Evolutionary conservation across 2,888 invertebrate genomes (phyloP).

Genomic region (Adelphocoris suturalis): DNA sequence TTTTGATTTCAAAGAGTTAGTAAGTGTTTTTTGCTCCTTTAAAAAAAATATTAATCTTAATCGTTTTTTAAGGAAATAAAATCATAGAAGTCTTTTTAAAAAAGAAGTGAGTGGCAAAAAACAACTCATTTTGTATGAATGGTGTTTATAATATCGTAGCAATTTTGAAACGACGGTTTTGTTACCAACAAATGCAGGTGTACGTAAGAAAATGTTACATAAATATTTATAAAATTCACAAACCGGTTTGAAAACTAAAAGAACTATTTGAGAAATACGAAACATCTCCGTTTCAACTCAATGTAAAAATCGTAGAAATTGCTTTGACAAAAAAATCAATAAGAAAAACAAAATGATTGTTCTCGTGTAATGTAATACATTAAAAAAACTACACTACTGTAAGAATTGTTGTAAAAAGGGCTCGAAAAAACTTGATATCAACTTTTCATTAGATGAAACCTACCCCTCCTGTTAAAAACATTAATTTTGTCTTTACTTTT

Average conservation of each 20-base stretch:
- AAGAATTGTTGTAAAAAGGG: conserved; percentile 21
- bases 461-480: not conserved
- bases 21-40: conserved; percentile 70
- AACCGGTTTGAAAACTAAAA: conserved; percentile 17
- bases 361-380: not conserved
- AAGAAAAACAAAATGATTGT: conserved; percentile 17
- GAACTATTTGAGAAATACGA: conserved; percentile 14
- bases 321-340: conserved; percentile 45
- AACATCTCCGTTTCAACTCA: conserved; percentile 44
- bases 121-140: conserved; percentile 68
- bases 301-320: conserved; percentile 58
- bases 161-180: conserved; percentile 72
- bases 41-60: conserved; percentile 50
- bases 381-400: conserved; percentile 46
- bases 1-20: conserved; percentile 63
- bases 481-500: conserved; percentile 4
- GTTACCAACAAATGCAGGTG: conserved; percentile 75
- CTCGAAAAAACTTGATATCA: conserved; percentile 67
- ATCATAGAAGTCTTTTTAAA: conserved; percentile 58
- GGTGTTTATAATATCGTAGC: conserved; percentile 70
- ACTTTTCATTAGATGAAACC: conserved; percentile 50
- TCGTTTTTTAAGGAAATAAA: conserved; percentile 59
- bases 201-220: conserved; percentile 70
- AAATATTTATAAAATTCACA: conserved; percentile 30
- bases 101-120: conserved; percentile 61